These are phyloP conservation scores for Sinotaia quadrata DNA, from an alignment of 2,888 invertebrate species.

Conservation along the genomic window DNA sequence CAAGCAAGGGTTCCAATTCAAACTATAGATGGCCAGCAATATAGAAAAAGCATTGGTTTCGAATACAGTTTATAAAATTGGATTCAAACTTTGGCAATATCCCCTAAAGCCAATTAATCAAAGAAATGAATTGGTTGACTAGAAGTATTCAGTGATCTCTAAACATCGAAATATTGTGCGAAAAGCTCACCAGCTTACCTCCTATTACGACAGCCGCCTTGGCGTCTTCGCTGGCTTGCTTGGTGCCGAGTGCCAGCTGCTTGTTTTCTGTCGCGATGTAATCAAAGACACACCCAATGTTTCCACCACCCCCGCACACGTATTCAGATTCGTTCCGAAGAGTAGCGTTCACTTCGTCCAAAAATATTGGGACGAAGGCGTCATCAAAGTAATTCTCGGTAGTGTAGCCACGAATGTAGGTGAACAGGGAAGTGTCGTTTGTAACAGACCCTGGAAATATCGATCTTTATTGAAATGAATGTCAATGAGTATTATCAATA, in stretches of 20 bases:
- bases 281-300: constrained; percentile 21
- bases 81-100: no score
- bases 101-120: no score
- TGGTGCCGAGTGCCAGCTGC: constrained; percentile 8
- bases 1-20: no score
- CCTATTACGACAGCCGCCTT: background rate
- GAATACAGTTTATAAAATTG: no score
- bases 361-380: constrained; percentile 19
- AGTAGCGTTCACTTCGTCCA: background rate
- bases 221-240: background rate
- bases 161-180: no score
- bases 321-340: background rate
- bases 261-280: constrained; percentile 16
- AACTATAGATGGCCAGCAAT: no score
- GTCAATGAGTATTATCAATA: no score
- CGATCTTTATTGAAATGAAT: no score
- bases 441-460: background rate
- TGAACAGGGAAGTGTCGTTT: constrained; percentile 1
- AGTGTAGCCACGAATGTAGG: constrained; percentile 1
- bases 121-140: no score
- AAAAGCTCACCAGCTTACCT: no score
- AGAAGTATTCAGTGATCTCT: no score
- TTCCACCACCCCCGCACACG: background rate
- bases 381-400: constrained; percentile 16
- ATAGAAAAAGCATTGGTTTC: no score